phyloP scores from a whole-genome alignment of 2,797 vertebrate genomes.

The Cirrhinus mrigala region DNA sequence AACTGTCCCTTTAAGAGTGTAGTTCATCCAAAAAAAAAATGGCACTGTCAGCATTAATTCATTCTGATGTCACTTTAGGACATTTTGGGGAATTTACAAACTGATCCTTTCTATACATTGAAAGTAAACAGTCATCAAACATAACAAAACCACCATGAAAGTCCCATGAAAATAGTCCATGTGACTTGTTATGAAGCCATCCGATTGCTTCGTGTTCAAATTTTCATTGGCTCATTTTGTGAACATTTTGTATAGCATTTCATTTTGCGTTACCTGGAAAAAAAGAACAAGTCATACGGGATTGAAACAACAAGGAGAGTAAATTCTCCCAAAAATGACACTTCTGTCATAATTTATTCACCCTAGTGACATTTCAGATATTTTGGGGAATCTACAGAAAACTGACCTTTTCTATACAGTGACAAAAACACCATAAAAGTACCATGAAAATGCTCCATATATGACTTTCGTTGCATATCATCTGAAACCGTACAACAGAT shows the following conservation, averaged over 20 bases:
- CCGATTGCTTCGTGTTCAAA: not conserved
- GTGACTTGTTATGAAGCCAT: not conserved
- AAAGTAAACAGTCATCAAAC: not conserved
- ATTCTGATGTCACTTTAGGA: not conserved
- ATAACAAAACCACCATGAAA: not conserved
- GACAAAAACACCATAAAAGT: too few relatives aligned
- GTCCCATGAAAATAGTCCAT: not conserved
- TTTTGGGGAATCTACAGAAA: not conserved
- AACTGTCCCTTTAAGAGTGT: not conserved
- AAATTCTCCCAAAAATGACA: not conserved
- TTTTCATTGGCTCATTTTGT: too few relatives aligned
- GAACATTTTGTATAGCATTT: too few relatives aligned
- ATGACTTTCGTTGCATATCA: not conserved
- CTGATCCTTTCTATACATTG: not conserved
- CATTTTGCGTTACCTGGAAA: too few relatives aligned
- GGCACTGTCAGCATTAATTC: not conserved
- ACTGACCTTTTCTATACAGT: not conserved
- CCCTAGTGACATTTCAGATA: not conserved
- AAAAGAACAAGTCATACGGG: not conserved
- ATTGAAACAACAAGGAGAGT: not conserved
- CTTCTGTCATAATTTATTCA: not conserved
- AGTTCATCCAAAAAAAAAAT: not conserved
- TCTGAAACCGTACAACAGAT: not conserved
- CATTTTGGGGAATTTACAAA: not conserved
- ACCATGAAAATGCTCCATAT: not conserved